phyloP scores from a whole-genome alignment of 2,888 invertebrate species.

The Pyralis farinalis region DNA sequence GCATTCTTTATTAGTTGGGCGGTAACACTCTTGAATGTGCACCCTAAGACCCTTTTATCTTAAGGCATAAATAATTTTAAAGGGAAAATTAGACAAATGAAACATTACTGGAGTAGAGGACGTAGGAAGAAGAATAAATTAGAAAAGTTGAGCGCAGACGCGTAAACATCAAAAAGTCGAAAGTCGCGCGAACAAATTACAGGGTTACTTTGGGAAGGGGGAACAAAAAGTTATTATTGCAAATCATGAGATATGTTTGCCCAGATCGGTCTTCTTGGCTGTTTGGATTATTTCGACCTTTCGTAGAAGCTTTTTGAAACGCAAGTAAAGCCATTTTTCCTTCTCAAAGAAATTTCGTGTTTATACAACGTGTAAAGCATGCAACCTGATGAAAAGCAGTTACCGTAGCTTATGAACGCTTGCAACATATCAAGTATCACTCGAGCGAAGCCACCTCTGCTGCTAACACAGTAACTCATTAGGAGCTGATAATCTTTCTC shows the following conservation, averaged over 20 bases:
- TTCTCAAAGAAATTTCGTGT: too few relatives aligned
- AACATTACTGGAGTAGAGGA: constrained; percentile 36
- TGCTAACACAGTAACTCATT: too few relatives aligned
- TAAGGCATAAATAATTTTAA: constrained; percentile 36
- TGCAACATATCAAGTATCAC: too few relatives aligned
- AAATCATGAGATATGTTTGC: constrained; percentile 2
- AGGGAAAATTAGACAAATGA: constrained; percentile 46
- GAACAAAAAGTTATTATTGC: constrained; percentile 11
- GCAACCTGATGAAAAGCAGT: too few relatives aligned
- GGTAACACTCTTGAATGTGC: too few relatives aligned
- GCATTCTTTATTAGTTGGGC: too few relatives aligned
- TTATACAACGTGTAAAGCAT: too few relatives aligned
- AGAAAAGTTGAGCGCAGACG: constrained; percentile 48
- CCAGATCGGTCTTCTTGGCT: background rate
- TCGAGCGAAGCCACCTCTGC: too few relatives aligned
- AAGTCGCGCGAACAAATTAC: constrained; percentile 26
- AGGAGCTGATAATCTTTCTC: too few relatives aligned
- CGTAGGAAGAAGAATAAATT: constrained; percentile 51
- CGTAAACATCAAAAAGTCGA: constrained; percentile 59
- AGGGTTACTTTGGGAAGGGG: constrained; percentile 12
- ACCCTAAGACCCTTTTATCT: constrained; percentile 1
- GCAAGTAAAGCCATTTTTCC: too few relatives aligned
- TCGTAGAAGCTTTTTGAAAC: too few relatives aligned
- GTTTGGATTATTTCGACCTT: background rate
- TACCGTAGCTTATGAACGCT: too few relatives aligned